Evolutionary conservation across 2,113 vertebrate genomes (phyloP), one percentile per base, ranked within the genome.

Genomic region (Hyla sarda): DNA sequence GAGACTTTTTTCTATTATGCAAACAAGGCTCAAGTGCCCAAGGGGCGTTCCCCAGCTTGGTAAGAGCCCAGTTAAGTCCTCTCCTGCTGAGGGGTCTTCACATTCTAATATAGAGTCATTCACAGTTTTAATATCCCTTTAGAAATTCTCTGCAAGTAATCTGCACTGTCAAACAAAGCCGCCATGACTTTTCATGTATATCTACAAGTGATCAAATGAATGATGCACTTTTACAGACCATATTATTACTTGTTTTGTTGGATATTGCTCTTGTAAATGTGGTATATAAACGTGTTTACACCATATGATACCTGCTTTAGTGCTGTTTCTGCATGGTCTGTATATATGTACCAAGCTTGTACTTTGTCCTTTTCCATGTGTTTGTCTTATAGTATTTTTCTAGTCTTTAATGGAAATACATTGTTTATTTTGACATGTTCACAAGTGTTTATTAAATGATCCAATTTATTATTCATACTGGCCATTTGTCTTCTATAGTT

Each of bases 381-480:
- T 85, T 79, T 91, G 89, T 30, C 83, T 1, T 84, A 89, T 90
- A 88, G 16, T 85, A 88, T 71, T 90, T 91, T 90, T 78, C 69
- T 93, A 88, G 84, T 88, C 32, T 82, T 28, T 34, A 87, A 47
- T 88, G 54, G 87, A 81, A 84, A 60, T 88, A 65, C 5, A 41
- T 69, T 13, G 87, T 90, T 92, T 91, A 86, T 88, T 88, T 88
- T 69, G 90, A 88, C 41, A 54, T 88, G 88, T 75, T 86, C 1
- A 0, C 37, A 13, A 77, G 88, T 89, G 90, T 93, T 17, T 65
- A 89, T 88, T 92, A 90, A 92, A 90, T 67, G 83, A 67, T 83
- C 21, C 50, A 41, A 47, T 85, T 34, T 83, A 65, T 79, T 79
- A 79, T 85, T 71, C 54, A 71, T 79, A 50, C 5, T 79, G 60